Base-by-base conservation (phyloP, 2,113 vertebrate genomes). In the Hiodon alosoides region DNA sequence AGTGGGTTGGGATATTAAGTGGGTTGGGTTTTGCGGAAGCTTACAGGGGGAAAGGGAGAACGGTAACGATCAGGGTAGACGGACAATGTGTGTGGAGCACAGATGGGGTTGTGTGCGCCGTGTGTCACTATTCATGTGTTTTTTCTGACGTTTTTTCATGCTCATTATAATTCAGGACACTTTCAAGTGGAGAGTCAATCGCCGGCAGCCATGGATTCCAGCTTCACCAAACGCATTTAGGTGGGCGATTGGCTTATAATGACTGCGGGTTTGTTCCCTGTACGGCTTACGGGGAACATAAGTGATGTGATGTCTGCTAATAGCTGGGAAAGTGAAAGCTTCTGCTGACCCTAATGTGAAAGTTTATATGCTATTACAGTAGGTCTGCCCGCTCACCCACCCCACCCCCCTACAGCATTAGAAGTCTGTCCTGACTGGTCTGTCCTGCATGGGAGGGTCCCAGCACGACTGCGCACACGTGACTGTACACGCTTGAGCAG, bases 231-330 rank as follows among this genome's bases (percentile, higher is more conserved):
- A 46, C 9, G 65, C 54, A 10, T 67, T 57, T 47, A 50, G 14
- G 73, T 59, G 64, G 58, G 54, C 55, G 47, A 31, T 75, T 67
- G 54, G 54, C 68, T 68, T 58, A 7, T 75, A 75, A 75, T 75
- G 73, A 67, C 73, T 67, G 17, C 4, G 54, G 65, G 31, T 46
- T 59, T 67, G 14, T 31, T 13, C 72, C 3, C 17, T 53, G 62
- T 66, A 57, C 67, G 62, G 6, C 17, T 52, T 65, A 53, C 9
- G 6, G 48, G 48, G 47, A n/a, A 13, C 16, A 16, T 46, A 55
- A 73, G 48, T 53, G 50, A 72, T 61, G 67, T 74, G 47, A n/a
- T 53, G 52, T 57, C 10, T 17, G 73, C 46, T 59, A 59, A 58
- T 75, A 54, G 64, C 31, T 48, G 31, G 54, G 54, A 75, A 17